Conservation (phyloP, 2,888 invertebrate species). For the Gymnocheta viridis region DNA sequence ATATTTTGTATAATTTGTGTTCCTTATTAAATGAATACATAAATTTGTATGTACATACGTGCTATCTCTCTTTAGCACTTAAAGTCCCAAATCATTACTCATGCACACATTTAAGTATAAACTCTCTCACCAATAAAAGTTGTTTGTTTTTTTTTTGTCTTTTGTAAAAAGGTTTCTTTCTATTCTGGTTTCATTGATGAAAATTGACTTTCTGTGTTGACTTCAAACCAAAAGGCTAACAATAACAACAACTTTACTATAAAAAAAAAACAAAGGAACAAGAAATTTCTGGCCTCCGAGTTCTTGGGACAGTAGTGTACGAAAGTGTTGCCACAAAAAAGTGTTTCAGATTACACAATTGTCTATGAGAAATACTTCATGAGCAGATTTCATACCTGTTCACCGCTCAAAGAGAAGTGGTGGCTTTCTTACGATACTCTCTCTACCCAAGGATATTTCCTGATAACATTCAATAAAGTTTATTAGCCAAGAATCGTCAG, state of each 20-base stretch:
- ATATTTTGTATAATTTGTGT: conserved; percentile 9
- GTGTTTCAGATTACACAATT: neutral
- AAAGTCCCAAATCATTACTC: neutral
- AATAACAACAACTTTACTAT: conserved; percentile 43
- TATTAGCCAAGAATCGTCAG: no score
- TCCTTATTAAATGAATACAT: conserved; percentile 4
- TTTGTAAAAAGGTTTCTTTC: conserved; percentile 50
- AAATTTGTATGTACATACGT: neutral
- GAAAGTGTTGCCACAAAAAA: neutral
- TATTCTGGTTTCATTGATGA: conserved; percentile 77
- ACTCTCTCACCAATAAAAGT: conserved; percentile 45
- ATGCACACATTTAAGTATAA: neutral
- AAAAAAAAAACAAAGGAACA: conserved; percentile 50
- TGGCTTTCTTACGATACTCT: no score
- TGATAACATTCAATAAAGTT: no score
- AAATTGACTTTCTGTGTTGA: conserved; percentile 77
- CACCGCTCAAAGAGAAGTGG: no score
- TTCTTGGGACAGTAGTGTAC: conserved; percentile 47
- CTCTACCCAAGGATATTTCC: no score
- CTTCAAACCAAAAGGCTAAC: conserved; percentile 55
- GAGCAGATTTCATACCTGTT: no score
- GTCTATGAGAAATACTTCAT: no score
- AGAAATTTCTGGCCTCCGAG: conserved; percentile 45
- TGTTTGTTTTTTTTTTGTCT: conserved; percentile 22
- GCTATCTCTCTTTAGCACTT: conserved; percentile 28